Evolutionary conservation across 2,113 vertebrate species (phyloP).

Genomic region (Gopherus flavomarginatus): DNA sequence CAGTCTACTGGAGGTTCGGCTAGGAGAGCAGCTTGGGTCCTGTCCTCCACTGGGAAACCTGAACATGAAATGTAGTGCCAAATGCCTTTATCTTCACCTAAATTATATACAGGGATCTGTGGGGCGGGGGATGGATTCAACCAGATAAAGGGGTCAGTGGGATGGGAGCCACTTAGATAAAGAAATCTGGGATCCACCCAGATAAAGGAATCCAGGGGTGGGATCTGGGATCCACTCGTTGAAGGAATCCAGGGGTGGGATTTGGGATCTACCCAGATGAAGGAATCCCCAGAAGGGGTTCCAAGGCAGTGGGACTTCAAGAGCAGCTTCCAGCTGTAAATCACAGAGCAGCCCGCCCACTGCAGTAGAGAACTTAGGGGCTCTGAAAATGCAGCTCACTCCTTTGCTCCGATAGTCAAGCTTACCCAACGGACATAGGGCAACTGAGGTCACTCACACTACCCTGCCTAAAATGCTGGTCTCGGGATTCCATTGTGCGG

Average conservation of each 20-base stretch:
- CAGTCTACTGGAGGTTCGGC: not conserved
- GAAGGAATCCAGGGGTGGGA: not conserved
- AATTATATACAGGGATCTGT: not conserved
- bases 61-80: accelerated
- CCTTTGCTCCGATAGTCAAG: not conserved
- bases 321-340: accelerated
- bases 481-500: accelerated
- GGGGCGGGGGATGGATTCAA: not conserved
- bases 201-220: not conserved
- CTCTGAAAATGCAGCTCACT: not conserved
- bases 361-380: not conserved
- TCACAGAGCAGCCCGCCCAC: not conserved
- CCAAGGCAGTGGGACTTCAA: not conserved
- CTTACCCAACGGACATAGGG: not conserved
- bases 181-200: not conserved
- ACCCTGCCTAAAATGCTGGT: accelerated
- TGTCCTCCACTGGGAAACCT: accelerated
- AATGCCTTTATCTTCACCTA: accelerated
- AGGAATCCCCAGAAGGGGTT: not conserved
- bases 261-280: not conserved
- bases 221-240: accelerated
- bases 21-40: not conserved
- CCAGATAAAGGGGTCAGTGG: not conserved
- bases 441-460: accelerated
- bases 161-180: not conserved